Base-by-base conservation (phyloP, 2,888 invertebrate genomes). In the Chymomyza fuscimana region DNA sequence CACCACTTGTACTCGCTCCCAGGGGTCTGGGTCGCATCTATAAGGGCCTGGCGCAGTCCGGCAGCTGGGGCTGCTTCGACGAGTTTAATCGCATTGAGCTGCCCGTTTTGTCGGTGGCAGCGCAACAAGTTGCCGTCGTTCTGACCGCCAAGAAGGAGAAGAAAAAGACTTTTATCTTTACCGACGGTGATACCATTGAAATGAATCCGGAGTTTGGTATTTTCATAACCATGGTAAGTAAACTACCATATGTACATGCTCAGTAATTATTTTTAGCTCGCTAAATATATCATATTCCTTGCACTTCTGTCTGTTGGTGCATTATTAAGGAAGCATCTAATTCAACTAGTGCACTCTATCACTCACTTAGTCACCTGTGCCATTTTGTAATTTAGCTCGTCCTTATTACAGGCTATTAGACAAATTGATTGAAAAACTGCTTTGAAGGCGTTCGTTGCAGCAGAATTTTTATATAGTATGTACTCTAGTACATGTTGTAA, bases 21-120 rank as follows among this genome's bases (percentile, higher is more conserved):
- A 95, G 98, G 91, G 98, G 98, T 40, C 93, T 98, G 9, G 98
- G 98, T 1, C 94, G 98, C 77, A 98, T 98, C 86, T 98, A 98
- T 92, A 98, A 98, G 93, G 98, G 98, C 25, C 92, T 99, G 63
- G 96, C 98, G 0, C 98, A 99, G 91, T 98, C 98, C 5, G 98
- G 99, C 2, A 96, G 98, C 0, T 99, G 99, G 98, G 98, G 99
- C 1, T 99, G 99, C 89, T 99, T 99, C 91, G 99, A 99, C 91
- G 98, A 99, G 93, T 98, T 99, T 92, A 98, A 98, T 92, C 94
- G 97, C 40, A 98, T 98, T 72, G 98, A 98, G 91, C 92, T 98
- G 68, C 98, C 98, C 0, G 99, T 99, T 1, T 90, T 97, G 19
- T 97, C 97, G 0, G 99, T 99, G 4, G 99, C 99, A 2, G 98